These are phyloP conservation scores for Parotocinclus haroldoi DNA, from an alignment of 2,797 vertebrate genomes.

Conservation along the genomic window DNA sequence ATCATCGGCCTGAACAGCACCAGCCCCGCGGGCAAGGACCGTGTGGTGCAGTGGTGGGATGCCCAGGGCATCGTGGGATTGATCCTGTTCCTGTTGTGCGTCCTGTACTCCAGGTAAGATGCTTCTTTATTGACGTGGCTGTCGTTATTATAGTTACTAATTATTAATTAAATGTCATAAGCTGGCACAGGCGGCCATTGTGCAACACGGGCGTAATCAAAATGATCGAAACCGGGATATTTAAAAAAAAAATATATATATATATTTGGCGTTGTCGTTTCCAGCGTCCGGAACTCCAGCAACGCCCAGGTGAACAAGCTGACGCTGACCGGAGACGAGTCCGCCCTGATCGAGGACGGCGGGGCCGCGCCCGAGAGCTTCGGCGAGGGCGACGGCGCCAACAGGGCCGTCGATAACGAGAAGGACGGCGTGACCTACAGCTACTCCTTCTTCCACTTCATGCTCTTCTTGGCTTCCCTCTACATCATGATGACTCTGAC, in stretches of 20 bases:
- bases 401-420: slow-evolving; percentile 89
- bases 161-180: too few relatives aligned
- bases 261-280: too few relatives aligned
- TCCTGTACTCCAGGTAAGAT: slow-evolving; percentile 93
- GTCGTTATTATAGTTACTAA: too few relatives aligned
- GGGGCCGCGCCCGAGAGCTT: slow-evolving; percentile 66
- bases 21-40: slow-evolving; percentile 68
- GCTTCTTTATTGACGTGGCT: neutral
- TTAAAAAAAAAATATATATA: too few relatives aligned
- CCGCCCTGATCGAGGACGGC: slow-evolving; percentile 91
- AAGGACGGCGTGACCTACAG: slow-evolving; percentile 94
- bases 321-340: slow-evolving; percentile 91
- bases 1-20: slow-evolving; percentile 94
- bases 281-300: slow-evolving; percentile 91
- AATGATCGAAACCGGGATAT: too few relatives aligned
- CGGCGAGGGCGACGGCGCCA: slow-evolving; percentile 70
- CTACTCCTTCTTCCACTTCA: slow-evolving; percentile 98
- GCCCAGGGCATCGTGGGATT: slow-evolving; percentile 95
- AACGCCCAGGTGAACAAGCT: slow-evolving; percentile 95
- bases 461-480: slow-evolving; percentile 95
- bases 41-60: slow-evolving; percentile 95
- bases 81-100: slow-evolving; percentile 91
- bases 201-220: too few relatives aligned
- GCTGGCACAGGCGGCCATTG: too few relatives aligned
- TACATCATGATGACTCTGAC: slow-evolving; percentile 99